Base-by-base conservation (phyloP, 2,888 invertebrate species). In the Folsomia manolachei region DNA sequence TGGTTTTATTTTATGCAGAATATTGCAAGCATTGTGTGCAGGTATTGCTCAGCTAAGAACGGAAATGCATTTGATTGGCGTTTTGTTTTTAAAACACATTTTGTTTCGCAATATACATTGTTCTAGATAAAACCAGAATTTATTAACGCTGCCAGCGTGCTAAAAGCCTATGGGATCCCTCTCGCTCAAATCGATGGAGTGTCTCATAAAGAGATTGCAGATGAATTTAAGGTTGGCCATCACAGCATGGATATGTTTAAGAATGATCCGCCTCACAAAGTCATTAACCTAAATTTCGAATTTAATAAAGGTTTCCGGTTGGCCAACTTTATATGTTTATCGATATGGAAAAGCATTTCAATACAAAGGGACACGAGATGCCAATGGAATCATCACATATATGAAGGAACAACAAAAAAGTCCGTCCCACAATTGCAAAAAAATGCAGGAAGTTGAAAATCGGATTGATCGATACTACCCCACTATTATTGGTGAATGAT, bases 1-100 rank as follows among this genome's bases (percentile, higher is more conserved):
- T 88, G 19, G 86, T 88, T 4, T 86, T 87, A 78, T 88, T 88
- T 81, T 88, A 87, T 82, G 87, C 87, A 26, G 87, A 87, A n/a
- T 87, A 87, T 86, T 86, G 82, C 74, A 79, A 80, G 64, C 82
- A 82, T 73, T 83, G 82, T 71, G 74, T 81, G 63, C 82, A 81
- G 78, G 81, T 82, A 81, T n/a, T n/a, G n/a, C n/a, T n/a, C n/a
- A n/a, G 26, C 23, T 69, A n/a, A 11, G 39, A 27, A 63, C 19
- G n/a, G 23, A 63, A 63, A 25, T 23, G 24, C 63, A 63, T 23
- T 25, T 9, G 63, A 60, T 63, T 63, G 23, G n/a, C 39, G 14
- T 39, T n/a, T 51, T 51, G 18, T 9, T 4, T 56, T 56, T 56
- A 56, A 56, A 56, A 51, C 9, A 51, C 18, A n/a, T n/a, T n/a